Evolutionary conservation across 2,888 invertebrate genomes (phyloP).

Genomic region (Thymelicus sylvestris): DNA sequence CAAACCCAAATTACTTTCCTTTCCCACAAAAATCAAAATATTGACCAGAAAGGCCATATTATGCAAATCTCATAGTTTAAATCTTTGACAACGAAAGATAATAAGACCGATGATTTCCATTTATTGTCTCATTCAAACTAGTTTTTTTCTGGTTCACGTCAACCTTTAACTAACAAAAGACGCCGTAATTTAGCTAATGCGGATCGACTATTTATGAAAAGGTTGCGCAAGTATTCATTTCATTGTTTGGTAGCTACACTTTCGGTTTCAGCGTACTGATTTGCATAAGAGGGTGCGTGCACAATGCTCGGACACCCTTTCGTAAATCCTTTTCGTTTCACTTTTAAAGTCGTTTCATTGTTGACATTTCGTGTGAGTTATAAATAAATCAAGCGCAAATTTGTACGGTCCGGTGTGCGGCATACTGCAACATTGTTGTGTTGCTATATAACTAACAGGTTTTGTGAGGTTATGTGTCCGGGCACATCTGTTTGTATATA

Average conservation of each 20-base stretch:
- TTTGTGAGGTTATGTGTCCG: neutral
- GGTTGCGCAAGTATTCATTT: constrained; percentile 65
- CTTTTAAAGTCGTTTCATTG: constrained; percentile 78
- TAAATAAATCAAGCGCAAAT: constrained; percentile 81
- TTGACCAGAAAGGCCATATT: constrained; percentile 63
- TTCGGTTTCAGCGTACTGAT: constrained; percentile 82
- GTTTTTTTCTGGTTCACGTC: constrained; percentile 52
- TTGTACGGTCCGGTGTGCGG: constrained; percentile 70
- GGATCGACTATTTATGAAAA: constrained; percentile 80
- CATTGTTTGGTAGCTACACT: constrained; percentile 68
- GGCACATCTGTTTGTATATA: constrained; percentile 32
- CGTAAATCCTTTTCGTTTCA: constrained; percentile 76
- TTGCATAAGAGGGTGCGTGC: constrained; percentile 76
- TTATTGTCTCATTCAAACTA: constrained; percentile 60
- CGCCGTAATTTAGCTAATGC: constrained; percentile 75
- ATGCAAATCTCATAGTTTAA: constrained; percentile 72
- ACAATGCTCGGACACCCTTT: constrained; percentile 76
- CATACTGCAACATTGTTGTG: constrained; percentile 66
- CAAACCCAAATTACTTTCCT: constrained; percentile 63
- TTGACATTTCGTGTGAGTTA: constrained; percentile 77
- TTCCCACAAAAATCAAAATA: constrained; percentile 80
- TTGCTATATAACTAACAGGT: constrained; percentile 33
- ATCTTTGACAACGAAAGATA: constrained; percentile 48
- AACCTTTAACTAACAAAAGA: constrained; percentile 60
- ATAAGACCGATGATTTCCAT: constrained; percentile 61